Conservation (phyloP, 2,113 vertebrate species). For the Tupaia tana region DNA sequence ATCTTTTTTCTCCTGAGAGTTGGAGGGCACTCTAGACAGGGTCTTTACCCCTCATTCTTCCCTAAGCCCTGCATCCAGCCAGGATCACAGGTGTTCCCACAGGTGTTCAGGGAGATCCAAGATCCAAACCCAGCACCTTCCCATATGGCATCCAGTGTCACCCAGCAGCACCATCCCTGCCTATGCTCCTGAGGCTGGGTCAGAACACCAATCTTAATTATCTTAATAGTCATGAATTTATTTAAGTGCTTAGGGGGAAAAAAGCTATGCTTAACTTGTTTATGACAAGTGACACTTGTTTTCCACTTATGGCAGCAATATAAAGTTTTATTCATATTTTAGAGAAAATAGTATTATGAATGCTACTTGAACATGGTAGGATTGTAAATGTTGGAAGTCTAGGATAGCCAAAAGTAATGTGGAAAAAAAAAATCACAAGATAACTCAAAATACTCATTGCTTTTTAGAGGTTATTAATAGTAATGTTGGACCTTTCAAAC, state of each 20-base stretch:
- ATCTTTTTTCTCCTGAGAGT: no score
- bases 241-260: constrained; percentile 1
- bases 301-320: background rate
- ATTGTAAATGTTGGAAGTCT: background rate
- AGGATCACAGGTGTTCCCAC: no score
- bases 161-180: no score
- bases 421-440: constrained; percentile 28
- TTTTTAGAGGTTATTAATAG: constrained; percentile 13
- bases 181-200: no score
- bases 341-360: background rate
- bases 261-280: background rate
- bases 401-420: background rate
- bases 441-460: background rate
- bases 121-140: no score
- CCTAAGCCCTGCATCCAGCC: no score
- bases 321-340: constrained; percentile 12
- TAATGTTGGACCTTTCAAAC: background rate
- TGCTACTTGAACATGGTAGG: background rate
- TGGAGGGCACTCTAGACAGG: no score
- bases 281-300: background rate
- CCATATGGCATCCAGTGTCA: no score
- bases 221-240: background rate
- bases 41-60: no score
- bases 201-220: background rate
- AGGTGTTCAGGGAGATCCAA: no score